These are phyloP conservation scores for Mimas tiliae DNA, from an alignment of 2,888 invertebrate genomes.

Conservation along the genomic window DNA sequence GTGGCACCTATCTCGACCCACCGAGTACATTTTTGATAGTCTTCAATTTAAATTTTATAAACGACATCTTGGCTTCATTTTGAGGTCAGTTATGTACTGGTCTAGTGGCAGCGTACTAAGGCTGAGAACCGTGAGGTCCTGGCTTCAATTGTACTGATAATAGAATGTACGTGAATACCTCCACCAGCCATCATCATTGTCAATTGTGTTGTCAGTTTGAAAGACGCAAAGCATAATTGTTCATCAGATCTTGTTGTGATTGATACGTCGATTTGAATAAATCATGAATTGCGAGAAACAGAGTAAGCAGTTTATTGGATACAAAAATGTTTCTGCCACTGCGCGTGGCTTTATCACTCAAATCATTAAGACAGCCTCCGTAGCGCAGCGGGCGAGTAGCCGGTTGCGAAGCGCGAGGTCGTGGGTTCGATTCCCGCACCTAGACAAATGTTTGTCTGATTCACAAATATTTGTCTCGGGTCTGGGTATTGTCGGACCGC, in stretches of 20 bases:
- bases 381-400: too few species aligned
- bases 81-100: background rate
- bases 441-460: too few species aligned
- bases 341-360: too few species aligned
- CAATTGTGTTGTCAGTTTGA: conserved; percentile 14
- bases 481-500: too few species aligned
- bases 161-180: too few species aligned
- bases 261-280: conserved; percentile 23
- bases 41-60: conserved; percentile 24
- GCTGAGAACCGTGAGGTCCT: too few species aligned
- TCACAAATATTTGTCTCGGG: too few species aligned
- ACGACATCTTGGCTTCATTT: conserved; percentile 4
- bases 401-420: too few species aligned
- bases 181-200: background rate
- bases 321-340: background rate
- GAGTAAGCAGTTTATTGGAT: background rate
- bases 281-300: background rate
- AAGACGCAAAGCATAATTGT: conserved; percentile 28
- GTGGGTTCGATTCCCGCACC: too few species aligned
- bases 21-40: conserved; percentile 23
- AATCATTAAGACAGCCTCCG: too few species aligned
- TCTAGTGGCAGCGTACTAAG: too few species aligned
- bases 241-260: conserved; percentile 21
- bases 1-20: conserved; percentile 19
- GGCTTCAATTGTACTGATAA: too few species aligned